Conservation (phyloP, 2,888 invertebrate species). For the Trisateles emortualis region DNA sequence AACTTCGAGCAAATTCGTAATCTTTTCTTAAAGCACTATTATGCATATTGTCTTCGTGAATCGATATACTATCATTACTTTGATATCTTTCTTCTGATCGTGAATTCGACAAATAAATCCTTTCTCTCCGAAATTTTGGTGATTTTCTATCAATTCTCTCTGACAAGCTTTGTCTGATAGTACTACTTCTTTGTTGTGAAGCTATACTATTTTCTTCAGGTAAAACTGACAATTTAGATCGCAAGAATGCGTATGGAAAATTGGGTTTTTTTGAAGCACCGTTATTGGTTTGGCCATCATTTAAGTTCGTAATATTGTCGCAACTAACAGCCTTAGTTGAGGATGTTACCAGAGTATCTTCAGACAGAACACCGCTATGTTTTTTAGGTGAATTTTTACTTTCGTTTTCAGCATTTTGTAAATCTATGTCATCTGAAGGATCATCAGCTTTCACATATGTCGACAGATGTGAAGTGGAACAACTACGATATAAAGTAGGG, state of each 20-base stretch:
- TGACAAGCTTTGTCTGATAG: slow-evolving; percentile 84
- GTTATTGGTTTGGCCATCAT: slow-evolving; percentile 79
- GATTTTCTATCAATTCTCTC: slow-evolving; percentile 82
- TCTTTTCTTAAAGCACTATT: slow-evolving; percentile 73
- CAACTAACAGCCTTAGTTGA: slow-evolving; percentile 90
- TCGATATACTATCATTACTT: slow-evolving; percentile 82
- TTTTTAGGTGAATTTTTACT: slow-evolving; percentile 72
- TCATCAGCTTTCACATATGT: slow-evolving; percentile 93
- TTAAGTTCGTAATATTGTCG: slow-evolving; percentile 89
- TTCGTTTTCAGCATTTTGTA: slow-evolving; percentile 81
- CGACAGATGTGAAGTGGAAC: slow-evolving; percentile 92
- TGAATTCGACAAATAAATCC: slow-evolving; percentile 79
- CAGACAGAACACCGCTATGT: slow-evolving; percentile 63
- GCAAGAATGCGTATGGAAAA: slow-evolving; percentile 92
- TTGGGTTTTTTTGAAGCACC: slow-evolving; percentile 87
- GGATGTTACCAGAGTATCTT: slow-evolving; percentile 75
- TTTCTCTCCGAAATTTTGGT: slow-evolving; percentile 76
- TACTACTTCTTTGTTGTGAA: slow-evolving; percentile 79
- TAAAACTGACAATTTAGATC: slow-evolving; percentile 91
- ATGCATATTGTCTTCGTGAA: slow-evolving; percentile 79
- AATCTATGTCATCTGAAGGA: slow-evolving; percentile 92
- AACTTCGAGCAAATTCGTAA: slow-evolving; percentile 74
- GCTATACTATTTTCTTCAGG: slow-evolving; percentile 90
- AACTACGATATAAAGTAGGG: slow-evolving; percentile 89
- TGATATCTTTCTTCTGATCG: slow-evolving; percentile 88